phyloP scores from a whole-genome alignment of 1,140 invertebrate species.

The Bombus waltoni region DNA sequence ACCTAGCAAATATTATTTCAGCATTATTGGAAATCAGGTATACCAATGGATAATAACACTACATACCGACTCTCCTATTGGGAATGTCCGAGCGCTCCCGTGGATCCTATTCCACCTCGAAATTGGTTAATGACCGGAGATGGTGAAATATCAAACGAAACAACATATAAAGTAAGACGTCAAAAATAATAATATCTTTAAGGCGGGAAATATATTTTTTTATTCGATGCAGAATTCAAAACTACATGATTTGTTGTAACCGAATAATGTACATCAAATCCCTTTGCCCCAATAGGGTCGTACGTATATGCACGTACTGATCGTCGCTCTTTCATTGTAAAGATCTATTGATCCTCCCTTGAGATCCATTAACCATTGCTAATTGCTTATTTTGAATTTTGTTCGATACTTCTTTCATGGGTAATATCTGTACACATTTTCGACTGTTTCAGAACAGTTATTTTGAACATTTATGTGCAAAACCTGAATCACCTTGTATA shows the following conservation, averaged over 20 bases:
- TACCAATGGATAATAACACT: constrained; percentile 83
- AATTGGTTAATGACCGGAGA: constrained; percentile 65
- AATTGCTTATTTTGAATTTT: too few relatives aligned
- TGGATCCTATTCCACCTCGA: constrained; percentile 64
- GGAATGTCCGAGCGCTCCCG: constrained; percentile 71
- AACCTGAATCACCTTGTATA: constrained; percentile 69
- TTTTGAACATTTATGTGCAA: constrained; percentile 77
- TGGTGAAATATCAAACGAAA: constrained; percentile 71
- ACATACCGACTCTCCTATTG: constrained; percentile 85
- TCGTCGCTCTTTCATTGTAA: too few relatives aligned
- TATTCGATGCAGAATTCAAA: too few relatives aligned
- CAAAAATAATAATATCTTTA: not conserved
- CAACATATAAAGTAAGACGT: constrained; percentile 72
- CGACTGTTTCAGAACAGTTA: constrained; percentile 75
- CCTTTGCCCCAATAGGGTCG: too few relatives aligned
- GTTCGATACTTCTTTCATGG: too few relatives aligned
- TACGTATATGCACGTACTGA: too few relatives aligned
- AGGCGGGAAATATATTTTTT: not conserved
- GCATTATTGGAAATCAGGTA: constrained; percentile 81
- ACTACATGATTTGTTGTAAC: too few relatives aligned
- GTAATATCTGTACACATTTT: not conserved
- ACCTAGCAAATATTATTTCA: constrained; percentile 45
- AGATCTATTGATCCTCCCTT: too few relatives aligned
- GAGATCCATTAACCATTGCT: too few relatives aligned
- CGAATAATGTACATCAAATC: too few relatives aligned